A percentile compares a stretch with the other conserved stretches of the same genome.
Conservation (phyloP, 2,113 vertebrate genomes). For the Elaphurus davidianus region DNA sequence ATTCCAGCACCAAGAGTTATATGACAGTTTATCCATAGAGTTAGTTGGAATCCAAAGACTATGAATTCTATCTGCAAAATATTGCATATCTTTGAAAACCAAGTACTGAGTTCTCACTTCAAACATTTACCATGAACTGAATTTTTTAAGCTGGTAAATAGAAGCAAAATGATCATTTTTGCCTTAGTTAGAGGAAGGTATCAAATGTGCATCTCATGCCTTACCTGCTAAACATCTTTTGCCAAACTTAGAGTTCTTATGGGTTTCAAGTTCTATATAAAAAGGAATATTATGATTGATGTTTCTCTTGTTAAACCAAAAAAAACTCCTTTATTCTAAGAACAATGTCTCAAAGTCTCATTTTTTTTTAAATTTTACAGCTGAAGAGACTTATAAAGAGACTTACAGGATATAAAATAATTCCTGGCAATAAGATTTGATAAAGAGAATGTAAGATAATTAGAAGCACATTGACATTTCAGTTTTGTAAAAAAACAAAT, state of each 20-base stretch:
- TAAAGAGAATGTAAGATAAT: constrained; percentile 13
- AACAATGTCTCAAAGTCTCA: constrained; percentile 41
- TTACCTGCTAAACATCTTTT: neutral
- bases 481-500: neutral
- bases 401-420: constrained; percentile 35
- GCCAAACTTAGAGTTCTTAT: constrained; percentile 46
- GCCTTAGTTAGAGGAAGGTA: neutral
- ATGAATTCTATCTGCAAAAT: constrained; percentile 19
- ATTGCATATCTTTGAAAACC: neutral
- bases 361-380: constrained; percentile 40
- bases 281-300: constrained; percentile 40
- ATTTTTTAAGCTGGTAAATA: constrained; percentile 17
- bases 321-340: constrained; percentile 56
- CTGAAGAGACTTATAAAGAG: constrained; percentile 39
- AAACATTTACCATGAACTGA: neutral
- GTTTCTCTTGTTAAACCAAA: constrained; percentile 47
- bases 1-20: neutral
- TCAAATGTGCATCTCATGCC: neutral
- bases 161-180: neutral
- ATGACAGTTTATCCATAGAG: neutral
- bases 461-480: constrained; percentile 24
- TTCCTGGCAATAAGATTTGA: constrained; percentile 46
- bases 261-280: constrained; percentile 47
- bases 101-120: neutral
- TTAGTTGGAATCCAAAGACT: constrained; percentile 54